These are phyloP conservation scores for Psittacula cyanocephala DNA, from an alignment of 2,113 vertebrate species.

Conservation along the genomic window DNA sequence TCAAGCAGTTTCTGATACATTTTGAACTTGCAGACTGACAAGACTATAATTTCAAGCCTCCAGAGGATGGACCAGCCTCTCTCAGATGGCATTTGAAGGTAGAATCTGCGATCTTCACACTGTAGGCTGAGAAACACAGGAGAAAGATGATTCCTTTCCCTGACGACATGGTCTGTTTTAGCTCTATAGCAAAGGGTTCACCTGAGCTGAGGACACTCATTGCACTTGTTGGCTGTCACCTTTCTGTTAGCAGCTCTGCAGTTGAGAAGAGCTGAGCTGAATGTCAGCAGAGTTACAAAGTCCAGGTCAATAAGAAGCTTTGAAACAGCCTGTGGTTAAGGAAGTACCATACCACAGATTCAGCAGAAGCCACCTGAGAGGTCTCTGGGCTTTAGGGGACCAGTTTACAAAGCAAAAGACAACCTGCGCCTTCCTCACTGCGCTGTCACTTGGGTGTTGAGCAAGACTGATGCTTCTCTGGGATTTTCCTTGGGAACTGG, in stretches of 20 bases:
- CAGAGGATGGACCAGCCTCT: neutral
- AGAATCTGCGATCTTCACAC: neutral
- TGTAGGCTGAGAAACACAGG: neutral
- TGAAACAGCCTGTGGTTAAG: neutral
- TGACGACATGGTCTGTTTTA: neutral
- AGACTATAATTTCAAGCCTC: neutral
- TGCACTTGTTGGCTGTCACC: neutral
- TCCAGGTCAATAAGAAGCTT: neutral
- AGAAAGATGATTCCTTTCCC: neutral
- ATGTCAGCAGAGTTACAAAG: neutral
- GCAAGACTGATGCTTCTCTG: neutral
- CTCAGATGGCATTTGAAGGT: neutral
- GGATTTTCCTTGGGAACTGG: neutral
- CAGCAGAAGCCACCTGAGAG: neutral
- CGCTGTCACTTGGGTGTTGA: accelerated
- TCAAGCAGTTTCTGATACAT: neutral
- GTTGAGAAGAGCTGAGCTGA: neutral
- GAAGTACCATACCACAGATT: neutral
- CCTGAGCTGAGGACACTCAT: neutral
- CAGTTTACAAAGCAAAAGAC: neutral
- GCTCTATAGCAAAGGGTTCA: neutral
- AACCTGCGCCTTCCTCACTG: neutral
- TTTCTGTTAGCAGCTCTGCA: neutral
- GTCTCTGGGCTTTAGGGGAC: neutral
- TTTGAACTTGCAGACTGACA: neutral